Evolutionary conservation across 2,113 vertebrate genomes (phyloP).

Genomic region (Chauna torquata): DNA sequence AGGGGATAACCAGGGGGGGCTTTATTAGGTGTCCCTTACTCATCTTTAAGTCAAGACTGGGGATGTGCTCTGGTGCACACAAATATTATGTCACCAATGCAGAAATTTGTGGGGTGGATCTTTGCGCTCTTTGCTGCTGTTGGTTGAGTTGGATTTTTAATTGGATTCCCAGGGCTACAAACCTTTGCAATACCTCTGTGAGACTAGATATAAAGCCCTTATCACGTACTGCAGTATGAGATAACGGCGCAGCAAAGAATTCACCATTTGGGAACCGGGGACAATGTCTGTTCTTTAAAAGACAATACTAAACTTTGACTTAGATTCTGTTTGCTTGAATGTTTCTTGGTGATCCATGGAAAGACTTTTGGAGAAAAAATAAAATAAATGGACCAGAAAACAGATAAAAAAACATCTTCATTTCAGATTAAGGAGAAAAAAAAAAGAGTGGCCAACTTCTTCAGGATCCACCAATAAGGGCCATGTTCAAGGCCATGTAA

Average conservation of each 20-base stretch:
- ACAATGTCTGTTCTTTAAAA: not conserved
- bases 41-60: not conserved
- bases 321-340: not conserved
- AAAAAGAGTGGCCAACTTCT: not conserved
- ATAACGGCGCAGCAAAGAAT: not conserved
- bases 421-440: not conserved
- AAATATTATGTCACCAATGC: not conserved
- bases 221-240: not conserved
- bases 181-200: not conserved
- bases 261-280: not conserved
- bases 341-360: not conserved
- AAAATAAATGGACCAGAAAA: not conserved
- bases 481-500: not conserved
- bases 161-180: not conserved
- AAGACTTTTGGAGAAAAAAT: not conserved
- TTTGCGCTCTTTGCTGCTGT: not conserved
- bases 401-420: not conserved
- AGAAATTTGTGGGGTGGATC: not conserved
- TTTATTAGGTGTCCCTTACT: not conserved
- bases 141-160: not conserved
- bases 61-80: not conserved
- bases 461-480: not conserved
- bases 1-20: not conserved
- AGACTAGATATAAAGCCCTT: not conserved
- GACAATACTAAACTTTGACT: not conserved